A percentile compares a stretch with the other conserved stretches of the same genome.
phyloP scores from a whole-genome alignment of 1,140 invertebrate species.

The Campoletis sonorensis region DNA sequence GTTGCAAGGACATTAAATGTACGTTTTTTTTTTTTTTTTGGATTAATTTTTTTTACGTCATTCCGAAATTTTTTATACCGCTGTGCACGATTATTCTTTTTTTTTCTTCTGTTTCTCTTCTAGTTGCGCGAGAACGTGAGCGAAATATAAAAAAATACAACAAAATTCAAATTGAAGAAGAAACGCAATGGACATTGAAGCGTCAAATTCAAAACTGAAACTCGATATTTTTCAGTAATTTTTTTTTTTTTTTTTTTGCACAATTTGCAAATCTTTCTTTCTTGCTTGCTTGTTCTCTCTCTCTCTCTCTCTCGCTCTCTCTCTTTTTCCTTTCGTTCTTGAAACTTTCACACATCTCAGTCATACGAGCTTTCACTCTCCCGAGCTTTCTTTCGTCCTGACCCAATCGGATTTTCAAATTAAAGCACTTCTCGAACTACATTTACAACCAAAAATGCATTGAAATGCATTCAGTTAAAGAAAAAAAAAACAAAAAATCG shows the following conservation, averaged over 20 bases:
- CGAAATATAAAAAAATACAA: not conserved
- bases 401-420: constrained; percentile 24
- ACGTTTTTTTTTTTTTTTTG: not conserved
- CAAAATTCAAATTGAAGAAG: not conserved
- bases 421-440: not conserved
- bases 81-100: constrained; percentile 5
- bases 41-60: not conserved
- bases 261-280: not conserved
- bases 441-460: not conserved
- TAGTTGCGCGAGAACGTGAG: too few species aligned
- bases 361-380: constrained; percentile 30
- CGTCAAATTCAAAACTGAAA: constrained; percentile 28
- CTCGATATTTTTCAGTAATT: too few species aligned
- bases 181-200: constrained; percentile 26
- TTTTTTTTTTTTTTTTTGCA: too few species aligned
- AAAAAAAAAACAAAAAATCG: constrained; percentile 4
- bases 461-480: not conserved
- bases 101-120: not conserved
- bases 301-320: constrained; percentile 14
- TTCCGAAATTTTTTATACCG: constrained; percentile 60
- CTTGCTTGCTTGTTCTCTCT: not conserved
- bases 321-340: not conserved
- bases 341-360: not conserved
- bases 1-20: constrained; percentile 12
- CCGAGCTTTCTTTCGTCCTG: constrained; percentile 13